Conservation (phyloP, 1,140 invertebrate species). For the Cherax quadricarinatus region DNA sequence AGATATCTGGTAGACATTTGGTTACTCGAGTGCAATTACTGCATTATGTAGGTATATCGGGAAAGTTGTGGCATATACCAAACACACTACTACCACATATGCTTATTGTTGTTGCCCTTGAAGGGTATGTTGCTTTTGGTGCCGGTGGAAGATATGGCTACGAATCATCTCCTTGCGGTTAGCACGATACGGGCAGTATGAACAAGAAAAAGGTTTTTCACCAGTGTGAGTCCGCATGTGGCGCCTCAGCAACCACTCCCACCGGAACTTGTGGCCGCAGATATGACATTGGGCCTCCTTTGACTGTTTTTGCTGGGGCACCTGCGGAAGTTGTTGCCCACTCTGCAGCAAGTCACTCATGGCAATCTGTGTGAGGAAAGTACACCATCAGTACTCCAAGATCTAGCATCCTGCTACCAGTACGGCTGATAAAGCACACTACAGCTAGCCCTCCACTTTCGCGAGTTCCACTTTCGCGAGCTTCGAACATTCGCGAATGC, state of each 20-base stretch:
- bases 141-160: slow-evolving; percentile 59
- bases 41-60: neutral
- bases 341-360: slow-evolving; percentile 63
- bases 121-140: slow-evolving; percentile 21
- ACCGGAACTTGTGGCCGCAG: slow-evolving; percentile 72
- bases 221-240: slow-evolving; percentile 81
- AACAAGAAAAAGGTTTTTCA: slow-evolving; percentile 74
- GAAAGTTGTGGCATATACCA: neutral
- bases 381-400: slow-evolving; percentile 55
- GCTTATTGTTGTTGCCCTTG: slow-evolving; percentile 24
- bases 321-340: slow-evolving; percentile 24
- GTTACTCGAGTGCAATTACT: neutral
- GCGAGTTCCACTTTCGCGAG: no score
- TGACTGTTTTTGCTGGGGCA: slow-evolving; percentile 55
- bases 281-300: slow-evolving; percentile 64
- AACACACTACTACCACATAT: neutral
- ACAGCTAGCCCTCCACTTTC: no score
- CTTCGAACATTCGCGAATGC: no score
- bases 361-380: slow-evolving; percentile 68
- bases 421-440: neutral
- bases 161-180: slow-evolving; percentile 64
- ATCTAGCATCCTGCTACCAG: slow-evolving; percentile 1
- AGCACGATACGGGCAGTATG: slow-evolving; percentile 57
- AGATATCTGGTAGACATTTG: neutral
- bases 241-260: slow-evolving; percentile 70